Conservation (phyloP, 2,797 vertebrate genomes). For the Sardinella longiceps region DNA sequence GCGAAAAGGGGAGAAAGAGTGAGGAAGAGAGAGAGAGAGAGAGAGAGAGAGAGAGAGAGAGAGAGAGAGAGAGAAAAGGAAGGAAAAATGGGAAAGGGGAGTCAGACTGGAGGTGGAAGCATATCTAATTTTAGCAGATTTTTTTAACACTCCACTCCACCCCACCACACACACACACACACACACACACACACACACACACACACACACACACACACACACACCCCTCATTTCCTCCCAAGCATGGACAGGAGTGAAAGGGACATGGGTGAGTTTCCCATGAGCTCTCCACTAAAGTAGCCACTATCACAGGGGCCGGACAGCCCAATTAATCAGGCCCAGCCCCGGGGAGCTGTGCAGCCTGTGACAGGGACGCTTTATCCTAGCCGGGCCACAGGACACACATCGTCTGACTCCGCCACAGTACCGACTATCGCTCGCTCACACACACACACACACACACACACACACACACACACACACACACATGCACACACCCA, state of each 20-base stretch:
- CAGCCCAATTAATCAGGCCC: constrained; percentile 77
- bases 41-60: constrained; percentile 25
- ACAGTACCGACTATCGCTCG: not conserved
- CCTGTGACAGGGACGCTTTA: constrained; percentile 74
- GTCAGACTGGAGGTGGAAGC: not conserved
- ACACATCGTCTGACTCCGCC: constrained; percentile 51
- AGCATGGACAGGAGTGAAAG: constrained; percentile 51
- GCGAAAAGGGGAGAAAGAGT: constrained; percentile 39
- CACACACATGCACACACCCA: constrained; percentile 45
- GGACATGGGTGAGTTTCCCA: constrained; percentile 68
- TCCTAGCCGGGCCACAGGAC: constrained; percentile 63
- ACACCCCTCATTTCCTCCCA: constrained; percentile 28
- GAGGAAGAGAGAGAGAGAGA: constrained; percentile 40
- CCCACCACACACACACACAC: not conserved
- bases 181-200: no score
- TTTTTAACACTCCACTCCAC: constrained; percentile 30
- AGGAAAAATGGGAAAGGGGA: not conserved
- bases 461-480: constrained; percentile 45
- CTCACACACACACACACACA: constrained; percentile 44
- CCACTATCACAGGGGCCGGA: constrained; percentile 72
- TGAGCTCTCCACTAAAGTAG: constrained; percentile 73
- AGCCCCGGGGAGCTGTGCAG: constrained; percentile 68
- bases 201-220: not conserved
- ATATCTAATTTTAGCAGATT: constrained; percentile 69
- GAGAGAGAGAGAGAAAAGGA: constrained; percentile 25